Percentiles rank a stretch among this genome's conserved stretches.
Conservation (phyloP, 2,888 invertebrate species). For the Horisme vitalbata region DNA sequence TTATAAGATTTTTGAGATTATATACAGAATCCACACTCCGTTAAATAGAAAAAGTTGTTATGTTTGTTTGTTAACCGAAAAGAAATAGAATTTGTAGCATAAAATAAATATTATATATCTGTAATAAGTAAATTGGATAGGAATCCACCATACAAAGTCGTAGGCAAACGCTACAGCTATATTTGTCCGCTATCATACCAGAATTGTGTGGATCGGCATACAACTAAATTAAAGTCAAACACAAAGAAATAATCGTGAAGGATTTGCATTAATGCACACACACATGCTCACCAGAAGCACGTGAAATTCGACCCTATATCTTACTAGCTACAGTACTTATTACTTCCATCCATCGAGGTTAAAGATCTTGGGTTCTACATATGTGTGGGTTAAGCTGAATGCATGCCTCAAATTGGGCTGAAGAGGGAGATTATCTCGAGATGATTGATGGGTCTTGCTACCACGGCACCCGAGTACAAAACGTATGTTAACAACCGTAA, state of each 20-base stretch:
- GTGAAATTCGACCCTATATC: constrained; percentile 35
- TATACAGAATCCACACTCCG: no score
- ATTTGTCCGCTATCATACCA: neutral
- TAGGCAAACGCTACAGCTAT: no score
- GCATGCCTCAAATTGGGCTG: constrained; percentile 78
- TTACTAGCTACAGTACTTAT: no score
- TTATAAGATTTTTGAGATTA: no score
- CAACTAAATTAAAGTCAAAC: constrained; percentile 58
- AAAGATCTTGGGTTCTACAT: constrained; percentile 18
- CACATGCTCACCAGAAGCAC: constrained; percentile 36
- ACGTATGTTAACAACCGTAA: no score
- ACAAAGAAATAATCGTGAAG: constrained; percentile 65
- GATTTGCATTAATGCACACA: constrained; percentile 66
- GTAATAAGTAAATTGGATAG: no score
- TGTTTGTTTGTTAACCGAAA: no score
- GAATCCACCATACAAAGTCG: no score
- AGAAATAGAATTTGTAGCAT: no score
- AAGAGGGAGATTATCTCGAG: constrained; percentile 85
- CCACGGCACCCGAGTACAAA: constrained; percentile 24
- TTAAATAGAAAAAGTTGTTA: no score
- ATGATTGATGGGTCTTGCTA: constrained; percentile 81
- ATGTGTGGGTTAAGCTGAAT: constrained; percentile 73
- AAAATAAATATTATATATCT: no score
- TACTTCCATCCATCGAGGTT: no score
- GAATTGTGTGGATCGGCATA: constrained; percentile 19